Evolutionary conservation across 2,888 invertebrate species (phyloP), one percentile per base, ranked within the genome.

Genomic region (Acleris cristana): DNA sequence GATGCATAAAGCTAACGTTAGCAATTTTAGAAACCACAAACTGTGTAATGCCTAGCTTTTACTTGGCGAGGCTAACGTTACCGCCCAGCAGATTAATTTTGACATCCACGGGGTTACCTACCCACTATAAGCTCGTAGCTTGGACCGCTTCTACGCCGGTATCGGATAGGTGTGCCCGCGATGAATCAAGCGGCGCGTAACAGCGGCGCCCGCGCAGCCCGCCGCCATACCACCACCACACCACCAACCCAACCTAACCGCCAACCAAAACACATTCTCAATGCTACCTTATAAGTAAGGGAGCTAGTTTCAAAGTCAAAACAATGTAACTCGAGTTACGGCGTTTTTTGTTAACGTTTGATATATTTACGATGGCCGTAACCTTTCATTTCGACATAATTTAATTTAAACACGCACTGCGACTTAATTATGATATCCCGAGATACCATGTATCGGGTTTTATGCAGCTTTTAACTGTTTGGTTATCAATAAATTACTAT

Each of bases 341-440:
- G 14, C 40, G 14, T 40, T 40, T n/a, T 48, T 48, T 48, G 48
- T 5, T n/a, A 7, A 1, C 6, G n/a, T 44, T 53, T 34, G 26
- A 55, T 61, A 23, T 66, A 66, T 87, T 87, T 88, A 87, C 82
- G 76, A 74, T 81, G 76, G 79, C 81, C 80, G 79, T 87, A 84
- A 87, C 83, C 80, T 88, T 88, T 89, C 86, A 89, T 87, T 86
- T 79, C 76, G 81, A 87, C 87, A 88, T 89, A 88, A 89, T 86
- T 88, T 88, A 86, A 88, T 87, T 87, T 85, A 83, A 88, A 88
- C 88, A 89, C 82, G 86, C 80, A 79, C 84, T 75, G 75, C 74
- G 83, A 79, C 85, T 87, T 89, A 88, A 89, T 89, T 88, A 89
- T 88, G 86, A 88, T 88, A 88, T 84, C 87, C 78, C 76, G 75